Percentiles rank a stretch among this genome's conserved stretches.
Conservation (phyloP, 1,140 invertebrate genomes). For the Teleogryllus occipitalis region DNA sequence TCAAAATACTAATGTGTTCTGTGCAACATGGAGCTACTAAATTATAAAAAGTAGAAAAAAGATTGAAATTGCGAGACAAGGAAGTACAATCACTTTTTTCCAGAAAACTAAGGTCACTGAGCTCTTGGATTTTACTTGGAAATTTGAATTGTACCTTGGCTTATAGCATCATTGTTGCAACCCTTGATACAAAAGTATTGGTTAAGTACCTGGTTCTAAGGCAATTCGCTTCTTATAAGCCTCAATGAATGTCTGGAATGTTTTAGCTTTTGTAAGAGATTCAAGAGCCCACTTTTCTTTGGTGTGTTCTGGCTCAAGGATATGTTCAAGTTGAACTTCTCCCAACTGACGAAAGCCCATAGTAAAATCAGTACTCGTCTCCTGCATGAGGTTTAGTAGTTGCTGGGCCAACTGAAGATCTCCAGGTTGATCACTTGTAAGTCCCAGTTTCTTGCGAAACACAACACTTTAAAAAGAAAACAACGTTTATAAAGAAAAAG, state of each 20-base stretch:
- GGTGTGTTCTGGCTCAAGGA: constrained; percentile 33
- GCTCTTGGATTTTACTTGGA: background rate
- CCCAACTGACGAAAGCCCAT: constrained; percentile 50
- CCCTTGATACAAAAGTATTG: background rate
- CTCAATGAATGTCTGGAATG: constrained; percentile 39
- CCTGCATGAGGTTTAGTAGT: constrained; percentile 51
- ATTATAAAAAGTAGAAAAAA: too few species aligned
- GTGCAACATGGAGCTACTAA: too few species aligned
- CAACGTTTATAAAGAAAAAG: background rate
- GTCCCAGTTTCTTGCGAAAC: constrained; percentile 38
- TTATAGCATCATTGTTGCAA: background rate
- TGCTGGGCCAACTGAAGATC: constrained; percentile 42
- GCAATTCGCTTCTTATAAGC: background rate
- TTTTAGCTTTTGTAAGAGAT: constrained; percentile 36
- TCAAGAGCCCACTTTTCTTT: constrained; percentile 41
- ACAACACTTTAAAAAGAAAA: background rate
- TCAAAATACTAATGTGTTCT: too few species aligned
- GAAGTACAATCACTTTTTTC: too few species aligned
- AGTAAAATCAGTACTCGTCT: constrained; percentile 53
- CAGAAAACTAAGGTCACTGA: background rate
- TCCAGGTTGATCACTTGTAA: constrained; percentile 37
- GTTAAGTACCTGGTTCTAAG: background rate
- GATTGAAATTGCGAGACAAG: too few species aligned
- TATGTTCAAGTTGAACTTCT: constrained; percentile 37
- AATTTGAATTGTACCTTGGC: background rate